Evolutionary conservation across 23 tunicate species (phyloP).

Genomic region (Clavelina lepadiformis): DNA sequence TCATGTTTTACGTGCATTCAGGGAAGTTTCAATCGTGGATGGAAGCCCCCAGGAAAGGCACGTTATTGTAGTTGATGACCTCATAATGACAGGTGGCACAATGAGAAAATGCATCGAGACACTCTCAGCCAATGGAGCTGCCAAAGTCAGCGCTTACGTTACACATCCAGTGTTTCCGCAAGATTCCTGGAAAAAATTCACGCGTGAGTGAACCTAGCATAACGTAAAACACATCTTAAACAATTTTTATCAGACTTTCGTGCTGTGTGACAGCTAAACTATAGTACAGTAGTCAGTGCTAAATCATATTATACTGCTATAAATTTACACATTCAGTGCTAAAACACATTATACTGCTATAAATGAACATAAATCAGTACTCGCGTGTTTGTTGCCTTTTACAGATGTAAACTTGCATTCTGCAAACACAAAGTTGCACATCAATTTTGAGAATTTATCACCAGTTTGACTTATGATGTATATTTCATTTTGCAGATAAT

Average conservation of each 20-base stretch:
- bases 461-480: too few species aligned
- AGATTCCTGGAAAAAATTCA: conserved; percentile 64
- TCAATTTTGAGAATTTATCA: too few species aligned
- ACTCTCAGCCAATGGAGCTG: conserved; percentile 37
- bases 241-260: background rate
- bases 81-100: conserved; percentile 76
- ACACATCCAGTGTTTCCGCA: conserved; percentile 82
- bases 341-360: too few species aligned
- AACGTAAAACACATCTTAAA: background rate
- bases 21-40: conserved; percentile 73
- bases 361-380: too few species aligned
- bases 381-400: too few species aligned
- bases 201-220: background rate
- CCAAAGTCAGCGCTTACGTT: conserved; percentile 66
- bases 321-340: too few species aligned
- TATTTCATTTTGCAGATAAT: background rate
- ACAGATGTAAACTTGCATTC: too few species aligned
- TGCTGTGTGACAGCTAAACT: background rate
- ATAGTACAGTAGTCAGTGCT: too few species aligned
- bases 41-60: conserved; percentile 50
- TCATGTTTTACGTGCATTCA: too few species aligned
- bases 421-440: too few species aligned
- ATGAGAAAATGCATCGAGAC: conserved; percentile 34
- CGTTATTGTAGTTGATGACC: conserved; percentile 75
- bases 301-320: too few species aligned